Base-by-base conservation (phyloP, 2,797 vertebrate genomes). In the Anolis apletophallus region DNA sequence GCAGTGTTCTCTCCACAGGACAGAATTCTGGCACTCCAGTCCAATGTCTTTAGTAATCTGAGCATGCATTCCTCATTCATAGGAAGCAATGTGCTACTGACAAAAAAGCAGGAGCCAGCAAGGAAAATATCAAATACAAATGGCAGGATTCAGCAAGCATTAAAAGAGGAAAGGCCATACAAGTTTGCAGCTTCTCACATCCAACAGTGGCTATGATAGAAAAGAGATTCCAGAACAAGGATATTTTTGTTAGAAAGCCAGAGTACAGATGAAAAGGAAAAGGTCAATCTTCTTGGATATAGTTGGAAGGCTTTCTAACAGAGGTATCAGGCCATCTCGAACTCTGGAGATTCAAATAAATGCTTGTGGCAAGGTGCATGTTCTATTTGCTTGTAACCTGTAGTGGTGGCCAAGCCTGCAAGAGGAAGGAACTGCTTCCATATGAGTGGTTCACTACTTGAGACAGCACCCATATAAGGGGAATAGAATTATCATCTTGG, bases 311-410 rank as follows among this genome's bases (percentile, higher is more conserved):
- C 14, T 5, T 26, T 13, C 29, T 64, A 12, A 16, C 3, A 76
- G n/a, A 17, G 61, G 52, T 29, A 55, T 73, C 40, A 64, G 61
- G 40, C 36, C 32, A 64, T 21, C 74, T 61, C 40, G n/a, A 54
- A 0, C 7, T 46, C 9, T 21, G 19, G 0, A 0, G 0, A 80
- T 52, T 5, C 77, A 36, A 55, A 68, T 23, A 16, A 16, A 23
- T 72, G 29, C 16, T 26, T 55, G 7, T 3, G 46, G 3, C 0
- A 1, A 12, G 4, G 9, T 46, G 19, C 52, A 74, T 12, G 23
- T 5, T 73, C 34, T 9, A 40, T 72, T 72, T 73, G 11, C 23
- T 40, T 36, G n/a, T 5, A 34, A 73, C 1, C 21, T 16, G 29
- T 23, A n/a, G 6, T 59, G 54, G 40, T 1, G 67, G 59, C 26